Percentiles rank a stretch among this genome's conserved stretches.
phyloP scores from a whole-genome alignment of 2,797 vertebrate species.

The Champsocephalus esox region DNA sequence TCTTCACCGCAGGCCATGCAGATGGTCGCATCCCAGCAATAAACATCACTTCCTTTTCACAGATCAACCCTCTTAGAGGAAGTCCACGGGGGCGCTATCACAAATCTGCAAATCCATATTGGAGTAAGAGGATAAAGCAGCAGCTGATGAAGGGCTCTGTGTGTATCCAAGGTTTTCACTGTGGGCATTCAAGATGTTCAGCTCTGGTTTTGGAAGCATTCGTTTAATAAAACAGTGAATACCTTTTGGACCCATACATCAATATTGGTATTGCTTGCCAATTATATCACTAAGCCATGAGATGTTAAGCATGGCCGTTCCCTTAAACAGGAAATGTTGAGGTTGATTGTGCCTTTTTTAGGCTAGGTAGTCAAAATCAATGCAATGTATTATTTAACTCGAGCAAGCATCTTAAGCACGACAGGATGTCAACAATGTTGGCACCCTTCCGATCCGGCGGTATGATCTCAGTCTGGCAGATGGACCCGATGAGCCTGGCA shows the following conservation, averaged over 20 bases:
- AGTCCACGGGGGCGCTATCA: neutral
- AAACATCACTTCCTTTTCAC: slow-evolving; percentile 27
- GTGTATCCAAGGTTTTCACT: neutral
- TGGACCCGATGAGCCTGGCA: slow-evolving; percentile 60
- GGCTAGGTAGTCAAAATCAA: neutral
- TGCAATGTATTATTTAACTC: neutral
- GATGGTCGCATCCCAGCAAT: slow-evolving; percentile 45
- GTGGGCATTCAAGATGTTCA: neutral
- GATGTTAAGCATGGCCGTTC: neutral
- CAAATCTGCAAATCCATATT: slow-evolving; percentile 2
- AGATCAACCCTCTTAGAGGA: slow-evolving; percentile 4
- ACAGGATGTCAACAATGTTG: slow-evolving; percentile 53
- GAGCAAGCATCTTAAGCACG: slow-evolving; percentile 1
- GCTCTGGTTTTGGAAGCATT: neutral
- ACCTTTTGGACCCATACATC: neutral
- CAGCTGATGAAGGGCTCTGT: neutral
- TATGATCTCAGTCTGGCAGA: slow-evolving; percentile 70
- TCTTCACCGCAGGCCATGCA: slow-evolving; percentile 26
- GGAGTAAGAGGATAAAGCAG: neutral
- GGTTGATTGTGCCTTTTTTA: neutral
- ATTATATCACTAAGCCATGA: neutral
- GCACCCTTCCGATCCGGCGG: slow-evolving; percentile 15
- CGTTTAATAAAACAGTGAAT: neutral
- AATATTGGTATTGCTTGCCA: neutral
- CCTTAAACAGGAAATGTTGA: neutral